Base-by-base conservation (phyloP, 2,888 invertebrate species). In the Brassicogethes aeneus region DNA sequence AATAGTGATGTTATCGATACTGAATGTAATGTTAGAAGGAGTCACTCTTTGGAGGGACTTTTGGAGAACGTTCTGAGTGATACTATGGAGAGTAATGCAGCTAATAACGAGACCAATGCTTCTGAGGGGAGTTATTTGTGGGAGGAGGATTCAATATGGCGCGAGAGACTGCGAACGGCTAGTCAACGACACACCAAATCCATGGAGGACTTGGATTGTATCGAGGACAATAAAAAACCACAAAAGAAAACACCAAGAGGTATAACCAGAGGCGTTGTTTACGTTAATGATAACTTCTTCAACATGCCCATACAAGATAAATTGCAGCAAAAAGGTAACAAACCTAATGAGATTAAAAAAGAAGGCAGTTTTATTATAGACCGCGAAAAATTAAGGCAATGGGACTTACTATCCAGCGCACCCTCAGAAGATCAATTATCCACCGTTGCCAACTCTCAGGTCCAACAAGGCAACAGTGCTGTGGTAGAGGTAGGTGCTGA, bases 331-430 rank as follows among this genome's bases (percentile, higher is more conserved):
- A 58, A 61, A 41, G 61, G 62, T 34, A 56, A 59, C 29, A 74
- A 74, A 50, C 75, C 72, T 40, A 59, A 55, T 7, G 54, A 53
- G 41, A 53, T 63, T 55, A 63, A 48, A 49, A 58, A 60, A 48
- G 60, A 62, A 49, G 56, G 55, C 41, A 63, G 56, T 54, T 68
- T 68, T 53, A 60, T 61, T 65, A 79, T 88, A 57, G 89, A 89
- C 70, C 79, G 89, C 56, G 89, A 89, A 70, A 88, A 85, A 54
- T 75, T 89, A 54, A 76, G 89, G 39, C 89, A 89, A 61, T 89
- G 89, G 89, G 89, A 89, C 70, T 76, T 88, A 57, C 78, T 89
- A 80, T 89, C 89, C 44, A 88, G 88, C 72, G 88, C 68, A 36
- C 67, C 68, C 36, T 61, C 64, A 32, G 65, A 65, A 50, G 58